Base-by-base conservation (phyloP, 2,888 invertebrate genomes). In the Megamerina dolium region DNA sequence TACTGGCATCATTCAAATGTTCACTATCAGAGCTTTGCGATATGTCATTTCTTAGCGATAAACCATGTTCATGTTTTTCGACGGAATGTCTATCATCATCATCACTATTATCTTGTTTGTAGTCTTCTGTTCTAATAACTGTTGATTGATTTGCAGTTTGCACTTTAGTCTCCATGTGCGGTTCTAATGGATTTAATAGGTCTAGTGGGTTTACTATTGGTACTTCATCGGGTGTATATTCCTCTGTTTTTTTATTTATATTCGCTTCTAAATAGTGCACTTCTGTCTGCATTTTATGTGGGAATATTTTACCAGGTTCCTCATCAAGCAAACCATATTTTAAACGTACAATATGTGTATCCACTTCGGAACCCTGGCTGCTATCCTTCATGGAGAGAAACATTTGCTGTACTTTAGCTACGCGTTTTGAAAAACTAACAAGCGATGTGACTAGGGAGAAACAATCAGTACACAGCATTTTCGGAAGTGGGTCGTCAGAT, bases 231-330 rank as follows among this genome's bases (percentile, higher is more conserved):
- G 40, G 37, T 14, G n/a, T n/a, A n/a, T n/a, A n/a, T n/a, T n/a
- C n/a, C n/a, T n/a, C n/a, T 3, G 33, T 43, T 9, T 44, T 29
- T n/a, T 43, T 17, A 18, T 61, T 57, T 0, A 53, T 53, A 27
- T 62, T 55, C 42, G 56, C 51, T 27, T 59, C 54, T 30, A 56
- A 50, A 40, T 57, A 60, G 20, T 57, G 54, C 20, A 57, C 53
- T 17, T 57, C 58, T 1, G 52, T 53, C 2, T 55, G 37, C 34
- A 38, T 21, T 17, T 43, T 46, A 10, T 48, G 42, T 36, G 50
- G 45, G 32, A 43, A 21, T 21, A 48, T 46, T 27, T 47, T 37
- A 20, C 48, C 53, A 9, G 43, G 43, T 9, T 52, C 52, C 2
- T 48, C 37, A 36, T 61, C 58, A 2, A 53, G 41, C 17, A 64